Base-by-base conservation (phyloP, 2,797 vertebrate species). In the Salarias fasciatus region DNA sequence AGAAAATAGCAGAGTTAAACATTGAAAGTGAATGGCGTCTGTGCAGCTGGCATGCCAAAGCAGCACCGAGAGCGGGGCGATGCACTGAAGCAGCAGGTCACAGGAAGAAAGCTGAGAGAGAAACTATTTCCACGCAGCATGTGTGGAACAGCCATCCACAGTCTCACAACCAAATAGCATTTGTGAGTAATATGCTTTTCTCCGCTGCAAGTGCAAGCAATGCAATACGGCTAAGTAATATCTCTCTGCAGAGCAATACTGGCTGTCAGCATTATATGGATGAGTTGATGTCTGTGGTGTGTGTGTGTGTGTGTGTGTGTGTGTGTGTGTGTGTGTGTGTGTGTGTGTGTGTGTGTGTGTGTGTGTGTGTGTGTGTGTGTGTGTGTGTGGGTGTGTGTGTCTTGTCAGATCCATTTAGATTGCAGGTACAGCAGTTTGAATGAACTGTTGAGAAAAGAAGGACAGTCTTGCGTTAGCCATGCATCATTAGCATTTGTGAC, bases 171-270 rank as follows among this genome's bases (percentile, higher is more conserved):
- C 73, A 79, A 82, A 83, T 81, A 78, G 60, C 57, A 77, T 84
- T 83, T 84, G 64, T 86, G 88, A 90, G 72, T 89, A 88, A 90
- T 89, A 79, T 84, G 84, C 74, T 80, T 84, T 77, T 69, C 76
- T 84, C 63, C 69, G 54, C 82, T 75, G 79, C 82, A 80, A 84
- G 75, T 89, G 87, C 88, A 90, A 91, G 87, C 88, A 85, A 72
- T 81, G 88, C 88, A 90, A 87, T 88, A 83, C 85, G 59, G 82
- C 88, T 85, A 85, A 89, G 84, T 89, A 85, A 90, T 86, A 86
- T 86, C 82, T 86, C 79, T 86, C 75, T 75, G 79, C 80, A 77
- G 82, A 73, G 85, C 82, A 82, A 76, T 87, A 77, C 63, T 54
- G 77, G 58, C 79, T 76, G 87, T 88, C 88, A 88, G 82, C 76